These are phyloP conservation scores for Drosophila austrosaltans DNA, from an alignment of 2,888 invertebrate species.

Conservation along the genomic window DNA sequence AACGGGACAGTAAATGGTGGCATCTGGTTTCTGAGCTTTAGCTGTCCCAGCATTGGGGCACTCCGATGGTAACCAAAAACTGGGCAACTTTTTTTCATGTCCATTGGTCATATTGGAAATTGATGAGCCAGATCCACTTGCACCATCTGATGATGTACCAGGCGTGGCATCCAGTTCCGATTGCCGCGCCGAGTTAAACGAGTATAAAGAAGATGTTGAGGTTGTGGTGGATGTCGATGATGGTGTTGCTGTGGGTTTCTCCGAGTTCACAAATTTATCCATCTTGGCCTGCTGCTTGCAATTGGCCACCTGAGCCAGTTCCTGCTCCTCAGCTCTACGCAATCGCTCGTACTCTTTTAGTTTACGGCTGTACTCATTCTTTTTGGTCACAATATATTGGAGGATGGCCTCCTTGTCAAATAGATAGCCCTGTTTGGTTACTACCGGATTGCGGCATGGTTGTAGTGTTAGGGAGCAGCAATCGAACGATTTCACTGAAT, in stretches of 20 bases:
- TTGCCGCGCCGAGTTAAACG: not conserved
- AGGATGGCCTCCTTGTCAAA: conserved; percentile 99
- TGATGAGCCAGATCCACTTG: conserved; percentile 81
- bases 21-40: conserved; percentile 88
- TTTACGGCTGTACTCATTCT: conserved; percentile 94
- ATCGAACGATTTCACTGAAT: conserved; percentile 93
- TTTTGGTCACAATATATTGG: conserved; percentile 96
- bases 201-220: conserved; percentile 27
- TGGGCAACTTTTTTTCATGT: conserved; percentile 92
- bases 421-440: conserved; percentile 95
- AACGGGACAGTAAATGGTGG: conserved; percentile 90
- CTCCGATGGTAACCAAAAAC: conserved; percentile 98
- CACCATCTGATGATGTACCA: conserved; percentile 52
- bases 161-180: conserved; percentile 32
- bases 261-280: conserved; percentile 91
- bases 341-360: conserved; percentile 96
- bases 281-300: conserved; percentile 87
- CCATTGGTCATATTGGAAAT: conserved; percentile 92
- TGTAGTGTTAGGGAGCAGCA: conserved; percentile 98
- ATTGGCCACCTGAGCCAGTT: conserved; percentile 86
- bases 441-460: conserved; percentile 96
- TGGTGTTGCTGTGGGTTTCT: conserved; percentile 85
- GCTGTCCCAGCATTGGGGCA: conserved; percentile 92
- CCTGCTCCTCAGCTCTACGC: conserved; percentile 89
- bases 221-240: conserved; percentile 53